A percentile compares a stretch with the other conserved stretches of the same genome.
These are phyloP conservation scores for Labroides dimidiatus DNA, from an alignment of 2,797 vertebrate genomes.

Conservation along the genomic window DNA sequence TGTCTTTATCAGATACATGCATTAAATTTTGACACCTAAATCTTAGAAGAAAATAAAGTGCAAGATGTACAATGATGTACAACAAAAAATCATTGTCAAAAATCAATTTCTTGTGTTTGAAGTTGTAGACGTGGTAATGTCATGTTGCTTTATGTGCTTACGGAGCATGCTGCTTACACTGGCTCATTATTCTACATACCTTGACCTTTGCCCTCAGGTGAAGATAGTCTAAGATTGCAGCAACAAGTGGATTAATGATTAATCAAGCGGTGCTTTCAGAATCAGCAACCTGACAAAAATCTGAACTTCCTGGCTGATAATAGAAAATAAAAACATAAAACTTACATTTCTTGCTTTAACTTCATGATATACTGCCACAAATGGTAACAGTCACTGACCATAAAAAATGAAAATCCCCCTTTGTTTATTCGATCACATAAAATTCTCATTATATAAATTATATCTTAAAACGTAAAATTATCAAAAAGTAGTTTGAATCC, in stretches of 20 bases:
- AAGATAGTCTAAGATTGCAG: conserved; percentile 66
- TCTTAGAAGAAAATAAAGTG: too few relatives aligned
- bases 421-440: too few relatives aligned
- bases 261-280: conserved; percentile 65
- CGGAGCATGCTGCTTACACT: conserved; percentile 4
- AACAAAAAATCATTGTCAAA: too few relatives aligned
- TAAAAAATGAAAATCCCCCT: too few relatives aligned
- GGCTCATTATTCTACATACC: conserved; percentile 48
- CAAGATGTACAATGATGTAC: background rate
- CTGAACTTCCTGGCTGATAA: conserved; percentile 9
- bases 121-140: background rate
- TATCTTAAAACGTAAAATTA: too few relatives aligned
- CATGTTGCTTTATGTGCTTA: conserved; percentile 32
- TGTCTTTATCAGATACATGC: background rate
- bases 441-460: too few relatives aligned
- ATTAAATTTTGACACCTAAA: background rate
- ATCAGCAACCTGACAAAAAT: conserved; percentile 28
- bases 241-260: conserved; percentile 79
- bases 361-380: background rate
- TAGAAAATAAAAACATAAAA: background rate
- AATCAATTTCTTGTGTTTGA: background rate
- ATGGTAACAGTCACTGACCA: background rate
- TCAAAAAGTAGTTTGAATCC: too few relatives aligned
- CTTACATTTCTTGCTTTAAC: background rate
- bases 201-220: conserved; percentile 79